Evolutionary conservation across 1,140 invertebrate genomes (phyloP), one percentile per base, ranked within the genome.

Genomic region (Araneus ventricosus): DNA sequence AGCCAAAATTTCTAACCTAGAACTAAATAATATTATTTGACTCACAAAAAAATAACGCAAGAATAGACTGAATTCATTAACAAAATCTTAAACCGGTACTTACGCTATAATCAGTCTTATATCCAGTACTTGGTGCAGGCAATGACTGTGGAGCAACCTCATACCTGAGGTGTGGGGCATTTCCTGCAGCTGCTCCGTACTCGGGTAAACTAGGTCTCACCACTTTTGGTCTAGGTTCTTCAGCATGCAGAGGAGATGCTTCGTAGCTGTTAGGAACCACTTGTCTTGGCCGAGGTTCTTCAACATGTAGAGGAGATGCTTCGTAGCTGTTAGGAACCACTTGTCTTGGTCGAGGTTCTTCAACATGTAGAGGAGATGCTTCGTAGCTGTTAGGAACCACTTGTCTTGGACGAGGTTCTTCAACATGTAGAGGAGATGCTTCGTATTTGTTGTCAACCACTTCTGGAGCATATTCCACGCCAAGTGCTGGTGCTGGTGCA

Each of bases 131-230:
- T 8, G 82, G n/a, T 27, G 85, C 30, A 6, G 41, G 17, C 39
- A 93, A 27, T 27, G 10, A 41, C 45, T 88, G n/a, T 14, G 91
- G 91, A n/a, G 91, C 84, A n/a, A 27, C 59, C 17, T 59, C 63
- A 61, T 93, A 93, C 8, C 70, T 93, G 10, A 88, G n/a, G 17
- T 88, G 24, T 14, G 84, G 91, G 45, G 84, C 91, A 80, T 93
- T 93, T 87, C 91, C 91, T 6, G 41, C 82, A 22, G 90, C 90
- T 30, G 90, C 27, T 37, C 85, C 63, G 7, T 79, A 59, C 17
- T 93, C 91, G 34, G 34, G 17, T 5, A 75, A 2, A 45, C 22
- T 24, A 34, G 84, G 30, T 75, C 61, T 59, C 17, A 34, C 30
- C 5, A 59, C 1, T 57, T 27, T 61, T 45, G 8, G 30, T 63